These are phyloP conservation scores for Pipistrellus pipistrellus DNA, from an alignment of 2,797 vertebrate genomes.

Conservation along the genomic window DNA sequence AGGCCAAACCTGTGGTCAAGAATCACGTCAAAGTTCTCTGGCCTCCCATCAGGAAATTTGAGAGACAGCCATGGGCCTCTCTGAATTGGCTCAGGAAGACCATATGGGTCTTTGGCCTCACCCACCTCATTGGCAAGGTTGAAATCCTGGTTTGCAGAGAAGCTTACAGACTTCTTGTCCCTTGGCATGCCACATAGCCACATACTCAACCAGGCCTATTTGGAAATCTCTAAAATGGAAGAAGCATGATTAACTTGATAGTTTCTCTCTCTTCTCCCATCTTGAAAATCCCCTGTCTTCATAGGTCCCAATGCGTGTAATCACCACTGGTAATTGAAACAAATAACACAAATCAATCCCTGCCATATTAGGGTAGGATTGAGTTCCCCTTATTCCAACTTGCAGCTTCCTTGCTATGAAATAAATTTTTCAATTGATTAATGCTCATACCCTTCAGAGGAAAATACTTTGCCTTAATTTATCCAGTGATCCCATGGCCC, in stretches of 20 bases:
- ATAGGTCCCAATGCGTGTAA: not conserved
- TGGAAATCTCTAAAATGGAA: conserved; percentile 55
- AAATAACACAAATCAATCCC: not conserved
- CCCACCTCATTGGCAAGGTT: not conserved
- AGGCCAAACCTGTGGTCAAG: conserved; percentile 75
- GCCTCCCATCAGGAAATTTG: conserved; percentile 64
- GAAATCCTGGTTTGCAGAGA: conserved; percentile 25
- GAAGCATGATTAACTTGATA: not conserved
- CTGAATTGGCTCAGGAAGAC: conserved; percentile 66
- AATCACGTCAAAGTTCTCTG: conserved; percentile 74
- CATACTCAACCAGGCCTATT: not conserved
- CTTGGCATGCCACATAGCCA: not conserved
- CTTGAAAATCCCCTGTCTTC: conserved; percentile 31
- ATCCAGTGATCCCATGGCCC: not conserved
- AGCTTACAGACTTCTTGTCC: conserved; percentile 1
- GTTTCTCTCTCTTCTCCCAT: not conserved
- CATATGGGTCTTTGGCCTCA: not conserved
- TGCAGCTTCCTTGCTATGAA: not conserved
- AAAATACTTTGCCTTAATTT: conserved; percentile 19
- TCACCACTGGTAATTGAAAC: not conserved
- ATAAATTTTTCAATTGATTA: conserved; percentile 27
- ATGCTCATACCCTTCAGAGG: not conserved
- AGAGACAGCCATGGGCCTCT: conserved; percentile 65
- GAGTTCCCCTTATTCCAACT: not conserved
- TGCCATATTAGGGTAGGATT: not conserved